These are phyloP conservation scores for Dermochelys coriacea DNA, from an alignment of 2,797 vertebrate species.

Conservation along the genomic window DNA sequence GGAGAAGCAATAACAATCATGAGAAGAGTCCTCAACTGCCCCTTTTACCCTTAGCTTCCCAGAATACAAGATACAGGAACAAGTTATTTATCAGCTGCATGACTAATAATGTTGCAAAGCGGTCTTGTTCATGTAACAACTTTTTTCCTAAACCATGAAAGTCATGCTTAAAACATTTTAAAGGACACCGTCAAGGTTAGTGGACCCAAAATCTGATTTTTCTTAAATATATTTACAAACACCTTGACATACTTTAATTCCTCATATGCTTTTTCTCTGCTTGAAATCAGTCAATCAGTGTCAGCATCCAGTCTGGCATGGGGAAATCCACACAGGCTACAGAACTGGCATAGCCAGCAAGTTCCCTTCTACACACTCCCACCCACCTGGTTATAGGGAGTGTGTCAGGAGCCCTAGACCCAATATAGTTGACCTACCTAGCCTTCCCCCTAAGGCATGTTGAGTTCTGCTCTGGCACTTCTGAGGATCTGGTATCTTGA, in stretches of 20 bases:
- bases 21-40: background rate
- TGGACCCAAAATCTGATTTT: background rate
- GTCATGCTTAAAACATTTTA: background rate
- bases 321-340: rapidly evolving
- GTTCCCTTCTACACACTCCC: background rate
- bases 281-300: background rate
- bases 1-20: background rate
- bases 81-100: background rate
- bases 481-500: background rate
- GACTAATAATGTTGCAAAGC: background rate
- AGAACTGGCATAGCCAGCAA: rapidly evolving
- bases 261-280: background rate
- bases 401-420: background rate
- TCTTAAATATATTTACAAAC: background rate
- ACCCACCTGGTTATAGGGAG: rapidly evolving
- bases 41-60: background rate
- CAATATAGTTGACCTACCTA: background rate
- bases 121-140: background rate
- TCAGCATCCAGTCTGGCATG: background rate
- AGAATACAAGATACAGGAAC: background rate
- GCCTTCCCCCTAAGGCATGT: background rate
- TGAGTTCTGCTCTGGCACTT: background rate
- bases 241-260: background rate
- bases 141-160: background rate
- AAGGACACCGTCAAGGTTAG: background rate